A percentile compares a stretch with the other conserved stretches of the same genome.
These are phyloP conservation scores for Actinopyga echinites DNA, from an alignment of 53 echinoderm and acorn worm genomes.

Conservation along the genomic window DNA sequence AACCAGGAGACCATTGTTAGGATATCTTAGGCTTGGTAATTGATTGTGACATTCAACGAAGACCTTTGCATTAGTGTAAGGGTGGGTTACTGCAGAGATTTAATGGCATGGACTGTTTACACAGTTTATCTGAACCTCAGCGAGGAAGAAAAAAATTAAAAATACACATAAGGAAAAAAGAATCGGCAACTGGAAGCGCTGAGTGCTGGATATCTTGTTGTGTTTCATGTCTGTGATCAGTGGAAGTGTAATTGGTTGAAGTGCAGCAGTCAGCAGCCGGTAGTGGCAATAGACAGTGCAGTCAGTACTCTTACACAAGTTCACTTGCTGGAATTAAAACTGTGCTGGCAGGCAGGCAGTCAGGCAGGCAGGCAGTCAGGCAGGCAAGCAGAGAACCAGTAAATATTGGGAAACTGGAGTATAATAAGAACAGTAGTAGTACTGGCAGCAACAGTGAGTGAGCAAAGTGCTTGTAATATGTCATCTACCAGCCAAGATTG, in stretches of 20 bases:
- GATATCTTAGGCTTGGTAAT: constrained; percentile 39
- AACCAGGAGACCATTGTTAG: constrained; percentile 42
- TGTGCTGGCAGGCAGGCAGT: too few species aligned
- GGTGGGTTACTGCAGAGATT: constrained; percentile 28
- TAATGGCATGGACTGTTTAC: constrained; percentile 35
- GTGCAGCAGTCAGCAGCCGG: not conserved
- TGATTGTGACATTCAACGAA: constrained; percentile 39
- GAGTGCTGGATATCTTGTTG: constrained; percentile 11
- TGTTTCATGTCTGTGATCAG: constrained; percentile 21
- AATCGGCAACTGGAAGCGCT: not conserved
- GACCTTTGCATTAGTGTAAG: constrained; percentile 36
- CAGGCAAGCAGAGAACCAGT: too few species aligned
- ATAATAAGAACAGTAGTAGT: too few species aligned
- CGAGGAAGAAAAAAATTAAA: not conserved
- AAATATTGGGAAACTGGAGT: too few species aligned
- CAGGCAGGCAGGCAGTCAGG: too few species aligned
- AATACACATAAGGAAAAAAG: not conserved
- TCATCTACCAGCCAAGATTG: too few species aligned
- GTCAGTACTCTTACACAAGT: too few species aligned
- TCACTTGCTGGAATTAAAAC: too few species aligned
- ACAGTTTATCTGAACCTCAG: constrained; percentile 16
- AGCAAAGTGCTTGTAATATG: too few species aligned
- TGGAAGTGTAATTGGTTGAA: constrained; percentile 12
- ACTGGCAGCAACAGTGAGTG: too few species aligned
- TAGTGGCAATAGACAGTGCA: not conserved